Evolutionary conservation across 1,140 invertebrate species (phyloP), one percentile per base, ranked within the genome.

Genomic region (Rhyzopertha dominica): DNA sequence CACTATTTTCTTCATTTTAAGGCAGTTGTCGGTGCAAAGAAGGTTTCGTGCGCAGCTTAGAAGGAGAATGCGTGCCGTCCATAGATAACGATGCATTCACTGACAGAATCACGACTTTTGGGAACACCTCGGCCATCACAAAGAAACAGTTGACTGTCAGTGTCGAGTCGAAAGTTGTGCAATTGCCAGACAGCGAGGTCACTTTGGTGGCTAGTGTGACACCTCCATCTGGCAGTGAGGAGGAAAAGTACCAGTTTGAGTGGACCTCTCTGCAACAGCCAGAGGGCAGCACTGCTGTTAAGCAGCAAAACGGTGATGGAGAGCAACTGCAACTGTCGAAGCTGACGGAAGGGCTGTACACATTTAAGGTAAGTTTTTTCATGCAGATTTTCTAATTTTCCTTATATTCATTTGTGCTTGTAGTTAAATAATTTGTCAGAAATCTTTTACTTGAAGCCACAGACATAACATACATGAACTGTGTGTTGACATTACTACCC

Each of bases 211-310:
- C 87, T 1, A 88, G 82, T 59, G 87, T 84, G 4, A 75, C 88
- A 13, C 87, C 89, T 25, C 78, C 82, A 52, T 84, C 85, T 39
- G 37, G 22, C 2, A 30, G 53, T 32, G 37, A 51, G 10, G 51
- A 55, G 16, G 56, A 80, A 35, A 82, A 84, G 62, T 95, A 93
- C 63, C 84, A 84, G 51, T 95, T 93, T 70, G 80, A 84, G 14
- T 96, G 93, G 93, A 86, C 79, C 16, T 71, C 94, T 9, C 72
- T 95, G 23, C 81, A 82, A 42, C 81, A 89, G 60, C 90, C 90
- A 1, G 82, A 85, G 54, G 81, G 80, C 16, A 84, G 86, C 34
- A 86, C 84, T 18, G 87, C 80, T 26, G 90, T 95, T 76, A 86
- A 84, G 38, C 84, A 87, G 60, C 86, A 91, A 67, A 92, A 91